These are phyloP conservation scores for Himalopsyche kuldschensis DNA, from an alignment of 2,888 invertebrate species.

Conservation along the genomic window DNA sequence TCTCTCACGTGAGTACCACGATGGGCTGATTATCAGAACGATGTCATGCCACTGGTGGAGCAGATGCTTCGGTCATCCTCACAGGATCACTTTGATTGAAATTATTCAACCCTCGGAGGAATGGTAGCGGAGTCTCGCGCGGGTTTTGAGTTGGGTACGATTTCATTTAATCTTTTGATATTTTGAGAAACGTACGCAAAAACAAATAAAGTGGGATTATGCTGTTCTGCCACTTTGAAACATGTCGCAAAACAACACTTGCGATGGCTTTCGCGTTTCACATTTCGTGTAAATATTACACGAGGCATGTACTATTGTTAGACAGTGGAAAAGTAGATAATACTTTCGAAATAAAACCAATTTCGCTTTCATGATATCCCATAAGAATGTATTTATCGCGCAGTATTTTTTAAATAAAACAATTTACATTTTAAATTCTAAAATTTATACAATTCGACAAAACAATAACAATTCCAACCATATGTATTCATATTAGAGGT, in stretches of 20 bases:
- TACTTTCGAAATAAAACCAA: too few species aligned
- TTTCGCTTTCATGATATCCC: too few species aligned
- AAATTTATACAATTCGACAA: too few species aligned
- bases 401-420: too few species aligned
- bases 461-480: too few species aligned
- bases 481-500: too few species aligned
- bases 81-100: conserved; percentile 32
- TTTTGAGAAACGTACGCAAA: conserved; percentile 32
- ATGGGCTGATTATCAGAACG: not conserved
- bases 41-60: not conserved
- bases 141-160: conserved; percentile 25
- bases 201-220: conserved; percentile 17
- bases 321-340: not conserved
- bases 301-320: not conserved
- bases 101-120: conserved; percentile 12
- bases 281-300: not conserved
- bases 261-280: not conserved
- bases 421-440: too few species aligned
- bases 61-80: conserved; percentile 12
- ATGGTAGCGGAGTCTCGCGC: not conserved
- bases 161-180: conserved; percentile 37
- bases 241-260: not conserved
- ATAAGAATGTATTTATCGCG: too few species aligned
- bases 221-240: not conserved
- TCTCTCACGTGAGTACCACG: too few species aligned